Percentiles rank a stretch among this genome's conserved stretches.
Evolutionary conservation across 1,140 invertebrate species (phyloP).

Genomic region (Drosophila tani): DNA sequence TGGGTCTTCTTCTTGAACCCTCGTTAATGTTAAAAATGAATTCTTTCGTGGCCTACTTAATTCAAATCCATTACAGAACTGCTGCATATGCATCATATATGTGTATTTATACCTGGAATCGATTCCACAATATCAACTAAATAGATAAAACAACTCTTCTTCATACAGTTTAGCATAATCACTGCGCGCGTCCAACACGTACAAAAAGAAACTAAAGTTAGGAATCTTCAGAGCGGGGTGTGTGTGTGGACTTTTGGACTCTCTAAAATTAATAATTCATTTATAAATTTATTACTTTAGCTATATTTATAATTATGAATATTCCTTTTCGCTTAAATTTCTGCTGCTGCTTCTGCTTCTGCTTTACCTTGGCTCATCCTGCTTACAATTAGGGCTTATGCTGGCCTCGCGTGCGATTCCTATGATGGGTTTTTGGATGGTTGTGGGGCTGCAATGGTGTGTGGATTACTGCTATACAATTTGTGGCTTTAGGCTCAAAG

Average conservation of each 20-base stretch:
- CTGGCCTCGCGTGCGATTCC: slow-evolving; percentile 57
- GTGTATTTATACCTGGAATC: slow-evolving; percentile 33
- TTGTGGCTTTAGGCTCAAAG: slow-evolving; percentile 42
- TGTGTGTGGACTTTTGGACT: slow-evolving; percentile 24
- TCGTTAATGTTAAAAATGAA: slow-evolving; percentile 25
- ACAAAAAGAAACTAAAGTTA: slow-evolving; percentile 35
- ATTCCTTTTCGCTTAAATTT: slow-evolving; percentile 47
- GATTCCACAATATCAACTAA: slow-evolving; percentile 48
- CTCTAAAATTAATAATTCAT: slow-evolving; percentile 78
- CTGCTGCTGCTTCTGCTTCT: slow-evolving; percentile 19
- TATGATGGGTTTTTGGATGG: slow-evolving; percentile 30
- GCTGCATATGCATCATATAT: slow-evolving; percentile 37
- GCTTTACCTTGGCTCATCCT: slow-evolving; percentile 31
- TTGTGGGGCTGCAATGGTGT: slow-evolving; percentile 9
- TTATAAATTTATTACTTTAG: slow-evolving; percentile 83
- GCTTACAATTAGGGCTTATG: slow-evolving; percentile 54
- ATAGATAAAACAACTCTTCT: slow-evolving; percentile 58
- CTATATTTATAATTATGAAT: slow-evolving; percentile 81
- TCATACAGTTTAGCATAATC: slow-evolving; percentile 46
- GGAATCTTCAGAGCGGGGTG: slow-evolving; percentile 15
- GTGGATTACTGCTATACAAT: slow-evolving; percentile 69
- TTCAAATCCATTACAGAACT: slow-evolving; percentile 46
- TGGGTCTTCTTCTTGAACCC: not conserved
- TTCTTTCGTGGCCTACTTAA: slow-evolving; percentile 42
- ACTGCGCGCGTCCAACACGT: slow-evolving; percentile 25